These are phyloP conservation scores for Doryteuthis pealeii DNA, from an alignment of 1,140 invertebrate genomes.

Conservation along the genomic window DNA sequence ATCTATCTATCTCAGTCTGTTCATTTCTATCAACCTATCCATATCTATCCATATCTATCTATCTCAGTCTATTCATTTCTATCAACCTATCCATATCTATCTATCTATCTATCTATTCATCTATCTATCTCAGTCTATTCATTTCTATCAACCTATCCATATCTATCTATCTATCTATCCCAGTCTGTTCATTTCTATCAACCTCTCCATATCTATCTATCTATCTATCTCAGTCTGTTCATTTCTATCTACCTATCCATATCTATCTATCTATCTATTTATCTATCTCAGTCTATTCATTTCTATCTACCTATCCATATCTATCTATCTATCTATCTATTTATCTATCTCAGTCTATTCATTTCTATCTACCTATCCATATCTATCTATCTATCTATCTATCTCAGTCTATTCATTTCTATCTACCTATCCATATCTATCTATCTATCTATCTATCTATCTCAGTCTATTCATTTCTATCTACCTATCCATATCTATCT, in stretches of 20 bases:
- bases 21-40: too few relatives aligned
- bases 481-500: not conserved
- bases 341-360: not conserved
- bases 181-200: too few relatives aligned
- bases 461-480: not conserved
- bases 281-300: not conserved
- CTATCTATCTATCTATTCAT: not conserved
- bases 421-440: too few relatives aligned
- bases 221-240: not conserved
- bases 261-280: too few relatives aligned
- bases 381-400: not conserved
- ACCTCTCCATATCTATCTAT: not conserved
- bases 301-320: not conserved
- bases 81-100: not conserved
- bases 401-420: not conserved
- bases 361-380: too few relatives aligned
- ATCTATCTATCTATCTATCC: too few relatives aligned
- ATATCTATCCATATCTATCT: not conserved
- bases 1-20: not conserved
- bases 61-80: not conserved
- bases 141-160: not conserved
- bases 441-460: not conserved
- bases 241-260: not conserved
- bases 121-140: not conserved
- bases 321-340: not conserved